Evolutionary conservation across 1,140 invertebrate genomes (phyloP).

Genomic region (Lutraria rhynchaena): DNA sequence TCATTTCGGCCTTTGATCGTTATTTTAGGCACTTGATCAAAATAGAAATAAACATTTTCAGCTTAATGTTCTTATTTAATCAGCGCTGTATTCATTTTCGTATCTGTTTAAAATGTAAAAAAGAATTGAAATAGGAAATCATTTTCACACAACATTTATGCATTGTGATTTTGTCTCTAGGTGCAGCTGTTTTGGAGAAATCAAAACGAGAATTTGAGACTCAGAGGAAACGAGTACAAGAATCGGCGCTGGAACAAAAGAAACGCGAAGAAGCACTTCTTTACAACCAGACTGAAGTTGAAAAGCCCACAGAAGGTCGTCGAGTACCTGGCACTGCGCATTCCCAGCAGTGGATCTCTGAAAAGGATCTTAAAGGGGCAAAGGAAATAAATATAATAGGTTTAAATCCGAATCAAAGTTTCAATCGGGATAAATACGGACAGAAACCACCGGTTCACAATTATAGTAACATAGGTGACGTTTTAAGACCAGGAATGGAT

Average conservation of each 20-base stretch:
- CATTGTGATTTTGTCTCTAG: conserved; percentile 40
- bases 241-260: conserved; percentile 33
- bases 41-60: too few species aligned
- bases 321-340: neutral
- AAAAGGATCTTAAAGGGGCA: conserved; percentile 64
- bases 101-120: too few species aligned
- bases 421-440: conserved; percentile 71
- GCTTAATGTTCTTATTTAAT: too few species aligned
- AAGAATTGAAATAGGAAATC: too few species aligned
- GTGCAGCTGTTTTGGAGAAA: conserved; percentile 43
- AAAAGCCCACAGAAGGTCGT: neutral
- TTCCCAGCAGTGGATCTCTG: conserved; percentile 56
- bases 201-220: conserved; percentile 54
- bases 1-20: too few species aligned
- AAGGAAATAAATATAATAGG: conserved; percentile 71
- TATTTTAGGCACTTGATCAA: too few species aligned
- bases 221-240: conserved; percentile 32
- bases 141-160: too few species aligned
- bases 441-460: conserved; percentile 65
- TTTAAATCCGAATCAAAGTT: conserved; percentile 60
- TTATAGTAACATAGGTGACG: conserved; percentile 69
- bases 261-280: conserved; percentile 57
- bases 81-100: too few species aligned
- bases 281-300: conserved; percentile 17
- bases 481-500: conserved; percentile 69